Percentiles rank a stretch among this genome's conserved stretches.
phyloP scores from a whole-genome alignment of 1,140 invertebrate species.

The Anastrepha obliqua region DNA sequence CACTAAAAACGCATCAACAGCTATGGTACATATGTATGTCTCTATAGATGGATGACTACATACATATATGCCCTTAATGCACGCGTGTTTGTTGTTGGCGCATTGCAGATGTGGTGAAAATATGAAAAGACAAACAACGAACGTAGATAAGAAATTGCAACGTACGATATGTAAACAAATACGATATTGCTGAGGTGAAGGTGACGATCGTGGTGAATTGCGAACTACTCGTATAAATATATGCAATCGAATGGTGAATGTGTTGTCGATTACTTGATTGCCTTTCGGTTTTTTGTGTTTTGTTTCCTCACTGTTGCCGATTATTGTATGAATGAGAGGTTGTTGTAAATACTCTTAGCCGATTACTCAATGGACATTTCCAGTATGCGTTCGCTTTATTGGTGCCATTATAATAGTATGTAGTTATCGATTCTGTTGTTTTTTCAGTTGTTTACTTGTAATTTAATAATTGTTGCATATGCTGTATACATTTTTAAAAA shows the following conservation, averaged over 20 bases:
- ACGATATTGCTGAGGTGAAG: neutral
- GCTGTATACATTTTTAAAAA: neutral
- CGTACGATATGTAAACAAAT: neutral
- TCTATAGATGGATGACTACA: neutral
- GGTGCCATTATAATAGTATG: neutral
- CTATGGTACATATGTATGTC: no score
- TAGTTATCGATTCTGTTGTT: neutral
- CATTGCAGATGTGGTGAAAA: constrained; percentile 2
- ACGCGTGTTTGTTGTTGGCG: neutral
- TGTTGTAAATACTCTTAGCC: neutral
- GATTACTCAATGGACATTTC: constrained; percentile 44
- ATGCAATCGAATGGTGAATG: neutral
- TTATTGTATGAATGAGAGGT: neutral
- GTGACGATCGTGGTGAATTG: constrained; percentile 26
- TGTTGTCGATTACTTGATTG: constrained; percentile 20
- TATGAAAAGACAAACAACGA: constrained; percentile 1
- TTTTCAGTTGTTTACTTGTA: neutral
- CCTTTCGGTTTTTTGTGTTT: neutral
- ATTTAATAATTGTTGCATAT: constrained; percentile 4
- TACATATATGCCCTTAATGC: neutral
- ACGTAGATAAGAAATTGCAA: constrained; percentile 9
- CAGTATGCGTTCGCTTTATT: constrained; percentile 14
- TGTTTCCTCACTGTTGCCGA: neutral
- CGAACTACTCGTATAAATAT: neutral
- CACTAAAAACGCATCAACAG: no score